phyloP scores from a whole-genome alignment of 2,888 invertebrate genomes.

The Sturmia bella region DNA sequence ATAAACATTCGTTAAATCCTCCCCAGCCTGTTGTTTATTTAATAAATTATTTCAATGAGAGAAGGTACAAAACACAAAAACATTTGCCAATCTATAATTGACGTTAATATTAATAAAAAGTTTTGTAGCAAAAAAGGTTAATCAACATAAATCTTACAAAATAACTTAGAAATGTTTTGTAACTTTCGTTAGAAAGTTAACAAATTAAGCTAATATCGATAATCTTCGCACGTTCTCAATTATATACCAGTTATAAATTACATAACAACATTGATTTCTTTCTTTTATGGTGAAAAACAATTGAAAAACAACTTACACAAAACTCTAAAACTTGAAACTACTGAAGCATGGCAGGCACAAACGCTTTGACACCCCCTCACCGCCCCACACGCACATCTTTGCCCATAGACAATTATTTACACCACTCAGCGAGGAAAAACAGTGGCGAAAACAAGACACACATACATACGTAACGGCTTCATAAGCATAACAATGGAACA shows the following conservation, averaged over 20 bases:
- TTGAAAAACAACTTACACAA: constrained; percentile 12
- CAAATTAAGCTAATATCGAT: constrained; percentile 67
- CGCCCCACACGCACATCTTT: constrained; percentile 7
- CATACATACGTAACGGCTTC: neutral
- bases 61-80: no score
- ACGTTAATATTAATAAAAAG: neutral
- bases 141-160: constrained; percentile 44
- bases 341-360: constrained; percentile 41
- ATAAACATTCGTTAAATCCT: no score
- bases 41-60: no score
- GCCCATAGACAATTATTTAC: no score
- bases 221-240: constrained; percentile 74
- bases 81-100: no score
- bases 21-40: no score
- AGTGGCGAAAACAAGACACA: neutral
- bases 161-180: constrained; percentile 17
- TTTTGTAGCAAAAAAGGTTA: constrained; percentile 1
- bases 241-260: constrained; percentile 72
- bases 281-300: constrained; percentile 31
- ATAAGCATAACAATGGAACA: constrained; percentile 21
- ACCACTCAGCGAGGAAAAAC: neutral
- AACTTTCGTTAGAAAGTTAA: constrained; percentile 19
- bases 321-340: constrained; percentile 12
- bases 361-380: constrained; percentile 23
- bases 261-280: constrained; percentile 64